Evolutionary conservation across 2,888 invertebrate genomes (phyloP).

Genomic region (Apomyelois bistriatella): DNA sequence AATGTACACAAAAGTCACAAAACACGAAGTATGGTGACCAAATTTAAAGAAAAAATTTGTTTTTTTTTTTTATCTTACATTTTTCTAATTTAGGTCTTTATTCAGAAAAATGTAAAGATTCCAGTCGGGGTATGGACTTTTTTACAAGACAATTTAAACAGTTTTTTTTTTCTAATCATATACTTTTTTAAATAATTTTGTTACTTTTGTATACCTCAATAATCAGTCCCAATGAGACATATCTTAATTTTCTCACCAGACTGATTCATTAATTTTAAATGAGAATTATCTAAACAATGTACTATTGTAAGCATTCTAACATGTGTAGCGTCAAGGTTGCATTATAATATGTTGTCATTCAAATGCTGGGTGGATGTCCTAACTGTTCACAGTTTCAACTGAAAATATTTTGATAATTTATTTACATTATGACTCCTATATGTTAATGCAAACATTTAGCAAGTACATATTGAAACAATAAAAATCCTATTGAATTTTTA

Average conservation of each 20-base stretch:
- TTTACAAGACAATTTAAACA: too few species aligned
- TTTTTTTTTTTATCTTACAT: neutral
- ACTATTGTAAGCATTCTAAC: slow-evolving; percentile 25
- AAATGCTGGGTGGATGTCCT: neutral
- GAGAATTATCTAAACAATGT: neutral
- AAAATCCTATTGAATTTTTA: too few species aligned
- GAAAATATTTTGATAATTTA: too few species aligned
- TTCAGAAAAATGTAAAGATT: neutral
- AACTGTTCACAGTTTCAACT: neutral
- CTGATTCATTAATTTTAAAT: neutral
- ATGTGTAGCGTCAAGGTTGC: slow-evolving; percentile 49
- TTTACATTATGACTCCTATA: too few species aligned
- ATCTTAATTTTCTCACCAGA: neutral
- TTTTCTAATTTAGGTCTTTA: neutral
- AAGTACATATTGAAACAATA: too few species aligned
- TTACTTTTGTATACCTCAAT: neutral
- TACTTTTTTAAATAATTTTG: neutral
- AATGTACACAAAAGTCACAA: slow-evolving; percentile 16
- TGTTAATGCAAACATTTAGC: too few species aligned
- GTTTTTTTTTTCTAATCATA: too few species aligned
- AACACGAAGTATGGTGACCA: slow-evolving; percentile 13
- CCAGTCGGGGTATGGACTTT: too few species aligned
- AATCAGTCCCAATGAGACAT: neutral
- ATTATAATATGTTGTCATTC: slow-evolving; percentile 25
- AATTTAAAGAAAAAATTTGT: neutral